phyloP scores from a whole-genome alignment of 2,113 vertebrate species.

The Himantopus leucocephalus region DNA sequence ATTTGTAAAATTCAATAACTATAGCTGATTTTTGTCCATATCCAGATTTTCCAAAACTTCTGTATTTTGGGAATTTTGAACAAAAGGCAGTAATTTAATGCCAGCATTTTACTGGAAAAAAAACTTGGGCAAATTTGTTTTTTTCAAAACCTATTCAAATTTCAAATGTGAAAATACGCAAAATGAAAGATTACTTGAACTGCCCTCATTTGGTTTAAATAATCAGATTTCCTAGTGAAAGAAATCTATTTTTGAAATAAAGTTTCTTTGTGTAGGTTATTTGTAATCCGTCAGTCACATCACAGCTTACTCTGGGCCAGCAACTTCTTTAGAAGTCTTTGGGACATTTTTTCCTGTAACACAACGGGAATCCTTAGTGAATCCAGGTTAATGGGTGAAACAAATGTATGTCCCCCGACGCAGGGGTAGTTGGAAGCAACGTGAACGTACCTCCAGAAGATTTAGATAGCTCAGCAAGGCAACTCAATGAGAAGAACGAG shows the following conservation, averaged over 20 bases:
- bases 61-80: not conserved
- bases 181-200: not conserved
- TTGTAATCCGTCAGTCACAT: not conserved
- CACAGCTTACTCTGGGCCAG: not conserved
- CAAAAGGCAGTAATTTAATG: not conserved
- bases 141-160: not conserved
- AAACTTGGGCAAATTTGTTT: not conserved
- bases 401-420: fast-evolving
- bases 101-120: not conserved
- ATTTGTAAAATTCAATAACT: not conserved
- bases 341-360: not conserved
- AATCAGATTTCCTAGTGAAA: not conserved
- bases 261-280: not conserved
- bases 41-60: not conserved
- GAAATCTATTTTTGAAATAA: not conserved
- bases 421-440: not conserved
- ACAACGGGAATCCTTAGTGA: not conserved
- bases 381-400: not conserved
- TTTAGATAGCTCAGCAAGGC: not conserved
- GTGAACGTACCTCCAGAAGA: not conserved
- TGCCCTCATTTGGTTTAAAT: not conserved
- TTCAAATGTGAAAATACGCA: not conserved
- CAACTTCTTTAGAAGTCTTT: not conserved
- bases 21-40: not conserved
- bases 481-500: not conserved